Conservation (phyloP, 2,888 invertebrate genomes). For the Stegophylla sp. region DNA sequence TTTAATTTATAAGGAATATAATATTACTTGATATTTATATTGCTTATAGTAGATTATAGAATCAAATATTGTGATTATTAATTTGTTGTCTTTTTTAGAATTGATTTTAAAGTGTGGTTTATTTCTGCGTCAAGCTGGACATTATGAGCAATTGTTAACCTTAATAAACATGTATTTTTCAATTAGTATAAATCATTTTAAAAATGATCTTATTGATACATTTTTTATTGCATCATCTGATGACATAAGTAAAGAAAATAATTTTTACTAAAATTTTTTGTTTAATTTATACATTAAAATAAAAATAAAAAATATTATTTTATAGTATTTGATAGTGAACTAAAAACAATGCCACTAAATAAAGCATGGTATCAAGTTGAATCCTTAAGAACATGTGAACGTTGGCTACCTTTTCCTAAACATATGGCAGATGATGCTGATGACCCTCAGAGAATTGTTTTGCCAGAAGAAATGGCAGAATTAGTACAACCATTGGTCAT, state of each 20-base stretch:
- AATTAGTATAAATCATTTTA: constrained; percentile 70
- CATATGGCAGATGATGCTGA: constrained; percentile 65
- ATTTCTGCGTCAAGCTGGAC: constrained; percentile 75
- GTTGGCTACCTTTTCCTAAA: constrained; percentile 70
- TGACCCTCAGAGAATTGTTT: constrained; percentile 74
- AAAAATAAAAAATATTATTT: constrained; percentile 1
- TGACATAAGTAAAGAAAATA: constrained; percentile 64
- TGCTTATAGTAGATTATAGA: neutral
- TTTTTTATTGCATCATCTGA: constrained; percentile 61
- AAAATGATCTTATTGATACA: constrained; percentile 65
- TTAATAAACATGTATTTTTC: constrained; percentile 74
- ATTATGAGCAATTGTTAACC: constrained; percentile 79
- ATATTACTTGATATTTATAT: neutral
- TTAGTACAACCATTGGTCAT: constrained; percentile 75
- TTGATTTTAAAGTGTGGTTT: constrained; percentile 68
- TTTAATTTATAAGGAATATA: neutral
- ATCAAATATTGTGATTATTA: neutral
- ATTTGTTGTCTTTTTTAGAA: constrained; percentile 60
- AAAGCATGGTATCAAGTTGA: constrained; percentile 80
- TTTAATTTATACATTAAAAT: too few species aligned
- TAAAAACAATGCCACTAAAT: constrained; percentile 70
- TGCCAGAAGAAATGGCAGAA: constrained; percentile 72
- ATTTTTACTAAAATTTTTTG: neutral
- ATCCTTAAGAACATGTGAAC: constrained; percentile 74
- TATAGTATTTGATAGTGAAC: constrained; percentile 36